Evolutionary conservation across 2,113 vertebrate species (phyloP), one percentile per base, ranked within the genome.

Genomic region (Sturnus vulgaris): DNA sequence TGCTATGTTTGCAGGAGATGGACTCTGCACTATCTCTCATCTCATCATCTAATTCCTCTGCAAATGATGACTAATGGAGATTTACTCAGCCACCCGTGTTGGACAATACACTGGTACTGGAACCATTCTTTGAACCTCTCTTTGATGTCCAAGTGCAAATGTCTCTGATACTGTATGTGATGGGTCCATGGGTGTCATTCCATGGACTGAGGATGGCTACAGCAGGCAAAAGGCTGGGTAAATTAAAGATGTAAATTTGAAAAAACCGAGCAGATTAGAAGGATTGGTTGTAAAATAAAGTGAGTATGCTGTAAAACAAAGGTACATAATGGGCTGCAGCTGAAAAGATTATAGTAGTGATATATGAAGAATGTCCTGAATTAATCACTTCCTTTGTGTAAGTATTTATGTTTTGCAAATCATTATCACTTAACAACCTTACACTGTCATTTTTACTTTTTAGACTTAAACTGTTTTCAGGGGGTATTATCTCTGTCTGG

Each of bases 361-460:
- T 84, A 86, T 3, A 28, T 75, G 68, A 90, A 93, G 91, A 95
- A 95, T 82, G 39, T 77, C 78, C 82, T 91, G 90, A 88, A 85
- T 87, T 73, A 94, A 92, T 88, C 40, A 77, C 18, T 92, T 87
- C 66, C 70, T 87, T 92, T 73, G 18, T 82, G 23, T 65, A 89
- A 76, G 37, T 68, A 69, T 68, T 87, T 91, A 49, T 76, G 39
- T 87, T 94, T 94, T 82, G 61, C 2, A 3, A 96, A 91, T 82
- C 59, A 15, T 87, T 90, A 85, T 90, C 82, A 57, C 92, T 68
- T 90, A 93, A 90, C 87, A 96, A 92, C 82, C 47, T 85, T 52
- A 52, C 5, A 2, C 30, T 55, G 16, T 40, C 17, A 25, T 81
- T 92, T 90, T 90, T 66, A 69, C 27, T 63, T 90, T 89, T 93